A percentile compares a stretch with the other conserved stretches of the same genome.
Evolutionary conservation across 1,140 invertebrate species (phyloP).

Genomic region (Radopholus similis): DNA sequence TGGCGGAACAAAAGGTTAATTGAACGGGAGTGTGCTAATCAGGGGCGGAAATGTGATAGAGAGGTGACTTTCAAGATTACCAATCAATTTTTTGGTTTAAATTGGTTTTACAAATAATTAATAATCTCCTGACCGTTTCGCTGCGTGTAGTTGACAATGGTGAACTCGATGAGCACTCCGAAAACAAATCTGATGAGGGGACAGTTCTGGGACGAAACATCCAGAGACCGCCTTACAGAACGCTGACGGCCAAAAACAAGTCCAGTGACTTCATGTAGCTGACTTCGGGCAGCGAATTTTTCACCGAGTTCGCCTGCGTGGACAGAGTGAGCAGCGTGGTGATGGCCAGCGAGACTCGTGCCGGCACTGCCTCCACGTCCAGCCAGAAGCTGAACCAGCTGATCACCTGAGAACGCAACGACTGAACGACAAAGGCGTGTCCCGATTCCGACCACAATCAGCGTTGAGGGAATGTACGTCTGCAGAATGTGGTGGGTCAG

Average conservation of each 20-base stretch:
- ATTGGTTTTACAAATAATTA: neutral
- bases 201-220: neutral
- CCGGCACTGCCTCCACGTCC: conserved; percentile 71
- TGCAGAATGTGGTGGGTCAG: conserved; percentile 79
- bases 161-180: conserved; percentile 43
- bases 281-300: conserved; percentile 43
- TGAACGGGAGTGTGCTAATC: too few species aligned
- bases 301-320: conserved; percentile 50
- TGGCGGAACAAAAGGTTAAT: too few species aligned
- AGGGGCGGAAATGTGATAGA: too few species aligned
- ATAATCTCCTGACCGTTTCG: conserved; percentile 25
- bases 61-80: too few species aligned
- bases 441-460: conserved; percentile 1
- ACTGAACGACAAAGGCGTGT: conserved; percentile 4
- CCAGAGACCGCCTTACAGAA: conserved; percentile 21
- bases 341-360: conserved; percentile 74
- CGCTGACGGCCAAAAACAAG: conserved; percentile 33
- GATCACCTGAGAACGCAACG: conserved; percentile 64
- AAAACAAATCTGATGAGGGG: conserved; percentile 31
- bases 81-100: neutral
- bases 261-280: conserved; percentile 50
- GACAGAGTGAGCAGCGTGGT: conserved; percentile 67
- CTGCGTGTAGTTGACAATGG: conserved; percentile 42
- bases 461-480: conserved; percentile 75
- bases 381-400: conserved; percentile 75